These are phyloP conservation scores for Hiodon tergisus DNA, from an alignment of 2,113 vertebrate species.

Conservation along the genomic window DNA sequence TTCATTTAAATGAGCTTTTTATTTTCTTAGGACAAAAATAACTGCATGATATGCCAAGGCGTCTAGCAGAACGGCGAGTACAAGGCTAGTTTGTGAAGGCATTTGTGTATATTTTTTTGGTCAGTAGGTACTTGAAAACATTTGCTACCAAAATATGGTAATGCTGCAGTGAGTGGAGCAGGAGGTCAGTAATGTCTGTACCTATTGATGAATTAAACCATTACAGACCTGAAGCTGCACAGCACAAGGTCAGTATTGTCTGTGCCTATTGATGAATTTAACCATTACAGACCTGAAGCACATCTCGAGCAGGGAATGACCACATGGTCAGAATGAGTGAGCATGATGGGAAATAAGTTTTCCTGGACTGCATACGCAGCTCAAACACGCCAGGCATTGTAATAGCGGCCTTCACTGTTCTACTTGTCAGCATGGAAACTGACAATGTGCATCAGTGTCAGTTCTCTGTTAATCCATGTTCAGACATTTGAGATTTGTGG, in stretches of 20 bases:
- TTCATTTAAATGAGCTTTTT: conserved; percentile 15
- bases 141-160: not conserved
- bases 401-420: not conserved
- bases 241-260: too few relatives aligned
- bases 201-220: too few relatives aligned
- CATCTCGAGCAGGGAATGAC: not conserved
- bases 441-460: not conserved
- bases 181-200: too few relatives aligned
- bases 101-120: conserved; percentile 17
- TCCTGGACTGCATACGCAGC: not conserved
- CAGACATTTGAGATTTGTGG: not conserved
- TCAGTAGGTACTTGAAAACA: not conserved
- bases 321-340: not conserved
- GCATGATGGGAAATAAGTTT: not conserved
- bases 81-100: conserved; percentile 27
- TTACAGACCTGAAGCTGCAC: too few relatives aligned
- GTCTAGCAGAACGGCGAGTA: conserved; percentile 4
- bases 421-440: not conserved
- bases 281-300: too few relatives aligned
- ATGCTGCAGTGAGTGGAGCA: not conserved
- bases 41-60: conserved; percentile 9
- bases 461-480: not conserved
- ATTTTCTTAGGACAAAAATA: conserved; percentile 19
- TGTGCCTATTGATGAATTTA: too few relatives aligned
- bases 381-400: not conserved